Evolutionary conservation across 2,113 vertebrate species (phyloP).

Genomic region (Heterochromis multidens): DNA sequence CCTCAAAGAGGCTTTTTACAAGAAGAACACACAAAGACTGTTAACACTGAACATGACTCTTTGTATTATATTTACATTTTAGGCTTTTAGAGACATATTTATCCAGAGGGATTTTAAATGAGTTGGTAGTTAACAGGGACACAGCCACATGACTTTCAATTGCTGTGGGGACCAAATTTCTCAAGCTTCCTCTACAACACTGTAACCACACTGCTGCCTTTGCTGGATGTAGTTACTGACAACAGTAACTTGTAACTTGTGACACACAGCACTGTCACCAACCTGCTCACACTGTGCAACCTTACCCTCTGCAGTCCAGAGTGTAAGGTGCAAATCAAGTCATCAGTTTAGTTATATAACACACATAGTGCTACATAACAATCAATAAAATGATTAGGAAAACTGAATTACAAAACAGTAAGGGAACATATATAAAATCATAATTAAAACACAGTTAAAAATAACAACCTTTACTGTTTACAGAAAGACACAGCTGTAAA

Average conservation of each 20-base stretch:
- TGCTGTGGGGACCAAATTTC: slow-evolving; percentile 24
- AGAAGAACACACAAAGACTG: not conserved
- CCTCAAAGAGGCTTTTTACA: not conserved
- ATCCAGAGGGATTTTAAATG: slow-evolving; percentile 5
- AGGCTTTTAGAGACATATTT: slow-evolving; percentile 46
- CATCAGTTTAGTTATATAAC: not conserved
- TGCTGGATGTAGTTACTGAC: slow-evolving; percentile 14
- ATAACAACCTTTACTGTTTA: not conserved
- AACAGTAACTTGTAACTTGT: not conserved
- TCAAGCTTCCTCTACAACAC: slow-evolving; percentile 30
- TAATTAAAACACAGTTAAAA: not conserved
- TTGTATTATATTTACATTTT: slow-evolving; percentile 41
- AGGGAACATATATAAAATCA: not conserved
- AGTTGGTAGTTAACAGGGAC: not conserved
- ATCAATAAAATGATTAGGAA: not conserved
- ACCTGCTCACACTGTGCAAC: not conserved
- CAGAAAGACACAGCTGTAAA: not conserved
- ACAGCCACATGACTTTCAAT: not conserved
- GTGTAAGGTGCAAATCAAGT: too few species aligned
- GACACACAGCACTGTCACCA: not conserved
- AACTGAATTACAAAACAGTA: not conserved
- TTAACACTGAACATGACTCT: not conserved
- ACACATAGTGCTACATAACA: not conserved
- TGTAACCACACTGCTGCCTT: not conserved
- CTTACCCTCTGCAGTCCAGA: not conserved